Evolutionary conservation across 2,797 vertebrate genomes (phyloP), one percentile per base, ranked within the genome.

Genomic region (Sebastes dallii): DNA sequence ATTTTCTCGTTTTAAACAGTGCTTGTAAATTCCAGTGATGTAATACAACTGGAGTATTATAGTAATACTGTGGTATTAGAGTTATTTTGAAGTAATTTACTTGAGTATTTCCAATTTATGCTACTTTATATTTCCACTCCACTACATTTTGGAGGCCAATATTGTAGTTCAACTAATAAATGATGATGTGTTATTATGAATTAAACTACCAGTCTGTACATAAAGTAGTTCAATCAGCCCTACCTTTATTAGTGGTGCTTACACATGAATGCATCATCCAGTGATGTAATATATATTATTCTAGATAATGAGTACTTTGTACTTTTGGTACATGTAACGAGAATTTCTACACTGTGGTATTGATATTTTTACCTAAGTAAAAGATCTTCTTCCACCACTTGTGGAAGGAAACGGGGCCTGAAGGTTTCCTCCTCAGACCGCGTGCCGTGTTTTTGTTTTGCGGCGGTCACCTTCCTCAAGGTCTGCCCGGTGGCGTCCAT

Each of bases 401-500:
- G 14, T 34, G 30, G 29, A 55, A 18, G 34, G 25, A 36, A 50
- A 30, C n/a, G 5, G 3, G 27, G 7, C 29, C 27, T 24, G 30
- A 0, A 56, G 16, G 2, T 30, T 78, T 77, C 56, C 70, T 80
- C 61, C 32, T 13, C 50, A 24, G 29, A 30, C 22, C 2, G 14
- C 27, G 1, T 4, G 58, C 24, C 3, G 16, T 68, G 54, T 85
- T 72, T 86, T 29, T 77, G 55, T 78, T 83, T 83, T 50, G 29
- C 12, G 32, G 27, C 6, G 22, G 85, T 93, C 93, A 95, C 92
- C 92, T 93, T 93, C 90, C 78, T 91, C 90, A 93, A 90, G 94
- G 93, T 94, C 91, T 94, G 90, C 68, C 42, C 50, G 7, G 20
- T 34, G 29, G 78, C 16, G 6, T 88, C 90, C 91, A 80, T 90